phyloP scores from a whole-genome alignment of 2,888 invertebrate species.

The Lacanobia oleracea region DNA sequence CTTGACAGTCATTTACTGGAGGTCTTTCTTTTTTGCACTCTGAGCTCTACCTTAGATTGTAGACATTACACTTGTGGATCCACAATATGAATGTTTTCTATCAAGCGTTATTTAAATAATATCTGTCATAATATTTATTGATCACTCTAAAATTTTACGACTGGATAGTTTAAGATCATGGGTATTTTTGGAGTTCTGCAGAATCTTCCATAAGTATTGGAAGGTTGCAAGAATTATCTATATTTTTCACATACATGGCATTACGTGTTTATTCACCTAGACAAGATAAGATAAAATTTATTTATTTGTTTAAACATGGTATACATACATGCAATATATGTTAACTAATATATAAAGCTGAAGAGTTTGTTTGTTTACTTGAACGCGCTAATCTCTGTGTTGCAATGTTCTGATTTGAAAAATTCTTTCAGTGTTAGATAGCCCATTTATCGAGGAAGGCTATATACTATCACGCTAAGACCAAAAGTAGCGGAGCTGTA shows the following conservation, averaged over 20 bases:
- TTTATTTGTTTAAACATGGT: too few relatives aligned
- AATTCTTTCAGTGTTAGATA: too few relatives aligned
- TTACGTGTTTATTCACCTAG: background rate
- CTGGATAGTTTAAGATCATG: constrained; percentile 1
- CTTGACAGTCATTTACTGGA: background rate
- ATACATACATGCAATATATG: too few relatives aligned
- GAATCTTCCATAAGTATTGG: background rate
- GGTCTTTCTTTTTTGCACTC: constrained; percentile 17
- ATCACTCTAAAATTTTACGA: constrained; percentile 27
- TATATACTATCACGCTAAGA: too few relatives aligned
- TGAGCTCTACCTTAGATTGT: constrained; percentile 3
- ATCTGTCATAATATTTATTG: constrained; percentile 35
- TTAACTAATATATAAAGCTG: too few relatives aligned
- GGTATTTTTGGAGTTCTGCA: background rate
- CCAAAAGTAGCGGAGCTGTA: too few relatives aligned
- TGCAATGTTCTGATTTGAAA: too few relatives aligned
- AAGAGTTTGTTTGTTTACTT: too few relatives aligned
- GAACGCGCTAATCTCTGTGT: too few relatives aligned
- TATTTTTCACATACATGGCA: background rate
- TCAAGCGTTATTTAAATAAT: constrained; percentile 4
- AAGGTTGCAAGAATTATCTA: background rate
- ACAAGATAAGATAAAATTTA: too few relatives aligned
- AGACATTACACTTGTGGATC: constrained; percentile 28
- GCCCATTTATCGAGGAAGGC: too few relatives aligned
- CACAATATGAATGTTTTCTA: background rate